Conservation (phyloP, 1,140 invertebrate species). For the Lasioglossum albipes region DNA sequence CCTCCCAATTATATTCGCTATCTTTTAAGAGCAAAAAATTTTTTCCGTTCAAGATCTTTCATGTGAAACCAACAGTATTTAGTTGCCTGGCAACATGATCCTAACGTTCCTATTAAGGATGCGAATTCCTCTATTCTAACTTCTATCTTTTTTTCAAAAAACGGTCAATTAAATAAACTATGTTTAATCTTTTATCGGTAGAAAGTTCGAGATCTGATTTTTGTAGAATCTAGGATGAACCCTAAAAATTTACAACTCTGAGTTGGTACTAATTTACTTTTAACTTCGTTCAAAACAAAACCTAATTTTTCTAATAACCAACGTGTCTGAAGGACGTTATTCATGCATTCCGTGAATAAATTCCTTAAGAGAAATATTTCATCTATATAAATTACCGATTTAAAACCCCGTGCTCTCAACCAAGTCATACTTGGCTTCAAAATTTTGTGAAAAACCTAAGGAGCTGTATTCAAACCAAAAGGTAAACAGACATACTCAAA, state of each 20-base stretch:
- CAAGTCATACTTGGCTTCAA: constrained; percentile 2
- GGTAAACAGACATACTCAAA: constrained; percentile 19
- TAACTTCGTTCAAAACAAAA: constrained; percentile 28
- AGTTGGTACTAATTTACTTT: no score
- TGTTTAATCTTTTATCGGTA: no score
- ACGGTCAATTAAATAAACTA: not conserved
- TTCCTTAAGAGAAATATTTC: constrained; percentile 7
- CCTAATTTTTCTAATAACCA: no score
- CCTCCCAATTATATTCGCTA: no score
- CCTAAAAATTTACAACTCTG: no score
- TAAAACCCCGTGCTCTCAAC: not conserved
- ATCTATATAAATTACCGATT: constrained; percentile 14
- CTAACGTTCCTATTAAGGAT: constrained; percentile 30
- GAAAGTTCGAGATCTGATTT: no score
- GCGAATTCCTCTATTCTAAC: constrained; percentile 54
- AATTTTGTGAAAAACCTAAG: no score
- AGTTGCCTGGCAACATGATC: constrained; percentile 39
- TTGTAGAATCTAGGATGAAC: no score
- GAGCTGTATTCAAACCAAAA: constrained; percentile 2
- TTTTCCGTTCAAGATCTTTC: no score
- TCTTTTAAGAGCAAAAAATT: no score
- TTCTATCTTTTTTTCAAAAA: not conserved
- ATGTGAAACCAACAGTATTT: constrained; percentile 50
- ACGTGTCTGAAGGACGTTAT: no score
- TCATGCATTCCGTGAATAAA: not conserved